Evolutionary conservation across 2,797 vertebrate species (phyloP).

Genomic region (Syngnathus acus): DNA sequence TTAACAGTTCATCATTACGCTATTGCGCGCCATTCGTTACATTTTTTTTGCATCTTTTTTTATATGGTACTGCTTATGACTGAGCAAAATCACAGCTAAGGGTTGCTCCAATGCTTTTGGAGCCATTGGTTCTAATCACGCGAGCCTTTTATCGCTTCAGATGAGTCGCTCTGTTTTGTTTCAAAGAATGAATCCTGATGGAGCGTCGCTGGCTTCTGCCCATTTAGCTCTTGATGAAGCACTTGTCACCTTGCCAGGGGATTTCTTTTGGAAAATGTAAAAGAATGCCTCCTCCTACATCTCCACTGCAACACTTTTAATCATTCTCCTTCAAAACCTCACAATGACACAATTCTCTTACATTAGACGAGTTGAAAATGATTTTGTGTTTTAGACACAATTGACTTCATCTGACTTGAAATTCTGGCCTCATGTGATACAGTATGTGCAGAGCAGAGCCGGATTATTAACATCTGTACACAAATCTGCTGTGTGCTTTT

Average conservation of each 20-base stretch:
- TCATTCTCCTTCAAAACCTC: not conserved
- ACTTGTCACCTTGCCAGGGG: not conserved
- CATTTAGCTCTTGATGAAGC: conserved; percentile 1
- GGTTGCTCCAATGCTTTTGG: not conserved
- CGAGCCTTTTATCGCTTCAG: not conserved
- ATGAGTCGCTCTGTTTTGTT: not conserved
- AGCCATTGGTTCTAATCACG: not conserved
- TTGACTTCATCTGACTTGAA: not conserved
- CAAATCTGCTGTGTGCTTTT: not conserved
- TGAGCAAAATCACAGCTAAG: not conserved
- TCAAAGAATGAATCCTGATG: not conserved
- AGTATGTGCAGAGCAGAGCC: not conserved
- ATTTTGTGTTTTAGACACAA: not conserved
- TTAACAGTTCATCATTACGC: not conserved
- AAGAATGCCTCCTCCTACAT: not conserved
- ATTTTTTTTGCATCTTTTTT: not conserved
- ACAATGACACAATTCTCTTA: not conserved
- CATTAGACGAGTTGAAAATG: not conserved
- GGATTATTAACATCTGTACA: conserved; percentile 3
- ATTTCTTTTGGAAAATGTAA: not conserved
- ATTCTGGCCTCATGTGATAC: not conserved
- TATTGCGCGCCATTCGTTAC: not conserved
- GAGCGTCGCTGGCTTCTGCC: not conserved
- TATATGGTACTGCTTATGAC: not conserved
- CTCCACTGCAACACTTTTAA: not conserved